These are phyloP conservation scores for Spinus pinus DNA, from an alignment of 2,797 vertebrate species.

Conservation along the genomic window DNA sequence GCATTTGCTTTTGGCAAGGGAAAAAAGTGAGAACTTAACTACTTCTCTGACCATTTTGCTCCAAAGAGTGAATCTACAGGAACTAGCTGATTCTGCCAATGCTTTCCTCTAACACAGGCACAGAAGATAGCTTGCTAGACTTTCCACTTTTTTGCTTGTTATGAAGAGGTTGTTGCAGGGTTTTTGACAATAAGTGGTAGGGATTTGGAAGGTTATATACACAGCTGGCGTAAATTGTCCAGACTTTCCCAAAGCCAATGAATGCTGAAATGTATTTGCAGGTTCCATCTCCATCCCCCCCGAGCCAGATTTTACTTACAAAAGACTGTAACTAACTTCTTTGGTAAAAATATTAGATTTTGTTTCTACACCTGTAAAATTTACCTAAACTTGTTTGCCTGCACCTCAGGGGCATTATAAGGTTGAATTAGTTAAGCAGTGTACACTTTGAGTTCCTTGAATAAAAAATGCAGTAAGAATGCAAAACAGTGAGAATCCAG, in stretches of 20 bases:
- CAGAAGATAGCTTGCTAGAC: not conserved
- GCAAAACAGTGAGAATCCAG: not conserved
- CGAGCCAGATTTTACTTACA: not conserved
- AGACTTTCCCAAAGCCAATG: not conserved
- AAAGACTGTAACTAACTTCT: not conserved
- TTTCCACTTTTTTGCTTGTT: not conserved
- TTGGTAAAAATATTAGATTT: slow-evolving; percentile 20
- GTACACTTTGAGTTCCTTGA: not conserved
- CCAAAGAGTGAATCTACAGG: not conserved
- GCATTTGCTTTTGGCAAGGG: slow-evolving; percentile 18
- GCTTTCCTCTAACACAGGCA: not conserved
- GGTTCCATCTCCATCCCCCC: not conserved
- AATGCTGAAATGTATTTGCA: not conserved
- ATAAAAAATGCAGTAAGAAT: slow-evolving; percentile 10
- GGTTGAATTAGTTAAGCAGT: slow-evolving; percentile 12
- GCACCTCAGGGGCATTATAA: not conserved
- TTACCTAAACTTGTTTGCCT: slow-evolving; percentile 1
- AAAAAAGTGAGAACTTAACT: slow-evolving; percentile 30
- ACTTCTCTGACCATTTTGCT: slow-evolving; percentile 5
- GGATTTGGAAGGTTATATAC: not conserved
- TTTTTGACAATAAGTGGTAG: not conserved
- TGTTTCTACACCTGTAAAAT: slow-evolving; percentile 1
- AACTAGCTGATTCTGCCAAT: not conserved
- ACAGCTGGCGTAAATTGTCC: not conserved
- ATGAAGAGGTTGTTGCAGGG: not conserved